Conservation (phyloP, 1,140 invertebrate species). For the Drosophila arizonae region DNA sequence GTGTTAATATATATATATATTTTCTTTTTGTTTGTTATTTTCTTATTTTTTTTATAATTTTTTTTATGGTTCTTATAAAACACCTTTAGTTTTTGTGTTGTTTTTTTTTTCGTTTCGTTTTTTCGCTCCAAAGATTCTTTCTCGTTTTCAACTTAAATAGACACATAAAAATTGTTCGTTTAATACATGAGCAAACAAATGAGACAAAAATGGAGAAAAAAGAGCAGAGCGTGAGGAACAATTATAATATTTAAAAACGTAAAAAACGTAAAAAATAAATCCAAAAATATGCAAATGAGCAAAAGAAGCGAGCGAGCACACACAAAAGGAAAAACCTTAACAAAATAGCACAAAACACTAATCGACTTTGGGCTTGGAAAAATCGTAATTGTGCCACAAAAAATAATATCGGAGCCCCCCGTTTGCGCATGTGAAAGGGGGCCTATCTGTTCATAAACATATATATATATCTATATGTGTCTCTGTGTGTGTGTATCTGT, state of each 20-base stretch:
- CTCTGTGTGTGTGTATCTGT: slow-evolving; percentile 6
- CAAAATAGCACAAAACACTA: slow-evolving; percentile 60
- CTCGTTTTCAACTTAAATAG: slow-evolving; percentile 38
- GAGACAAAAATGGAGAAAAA: slow-evolving; percentile 1
- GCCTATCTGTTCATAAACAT: not conserved
- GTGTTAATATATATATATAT: slow-evolving; percentile 23
- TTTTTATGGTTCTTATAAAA: slow-evolving; percentile 22
- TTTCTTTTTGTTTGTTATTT: slow-evolving; percentile 36
- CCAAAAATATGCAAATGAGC: slow-evolving; percentile 52
- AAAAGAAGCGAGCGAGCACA: slow-evolving; percentile 56
- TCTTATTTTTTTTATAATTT: slow-evolving; percentile 27
- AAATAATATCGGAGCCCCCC: not conserved
- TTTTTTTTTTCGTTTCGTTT: slow-evolving; percentile 26
- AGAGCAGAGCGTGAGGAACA: slow-evolving; percentile 66
- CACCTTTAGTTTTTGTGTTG: slow-evolving; percentile 25
- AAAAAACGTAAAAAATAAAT: slow-evolving; percentile 7
- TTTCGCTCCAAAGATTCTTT: slow-evolving; percentile 40
- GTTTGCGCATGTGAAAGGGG: not conserved
- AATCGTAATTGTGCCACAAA: slow-evolving; percentile 24
- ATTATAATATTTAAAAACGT: slow-evolving; percentile 37
- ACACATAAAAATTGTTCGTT: slow-evolving; percentile 42
- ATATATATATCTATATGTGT: no score
- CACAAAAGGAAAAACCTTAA: slow-evolving; percentile 30
- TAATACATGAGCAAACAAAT: slow-evolving; percentile 49
- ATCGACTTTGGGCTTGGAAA: slow-evolving; percentile 31